A percentile compares a stretch with the other conserved stretches of the same genome.
Evolutionary conservation across 2,797 vertebrate species (phyloP).

Genomic region (Poecilia velifera): DNA sequence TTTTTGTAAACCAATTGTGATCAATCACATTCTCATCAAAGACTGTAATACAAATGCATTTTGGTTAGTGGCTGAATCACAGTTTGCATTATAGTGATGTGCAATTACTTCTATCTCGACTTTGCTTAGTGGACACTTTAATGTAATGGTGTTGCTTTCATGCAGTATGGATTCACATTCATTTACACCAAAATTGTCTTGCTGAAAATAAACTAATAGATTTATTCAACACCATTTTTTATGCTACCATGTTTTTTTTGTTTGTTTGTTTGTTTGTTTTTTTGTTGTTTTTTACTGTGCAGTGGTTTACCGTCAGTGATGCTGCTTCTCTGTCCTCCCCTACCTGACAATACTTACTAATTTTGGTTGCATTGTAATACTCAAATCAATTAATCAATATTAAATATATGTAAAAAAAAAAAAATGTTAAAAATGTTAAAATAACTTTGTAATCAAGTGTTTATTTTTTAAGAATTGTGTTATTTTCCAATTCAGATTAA

Average conservation of each 20-base stretch:
- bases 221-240: background rate
- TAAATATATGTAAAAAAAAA: background rate
- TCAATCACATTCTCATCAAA: background rate
- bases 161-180: background rate
- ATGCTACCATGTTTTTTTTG: background rate
- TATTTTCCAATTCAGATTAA: constrained; percentile 32
- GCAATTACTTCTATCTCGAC: background rate
- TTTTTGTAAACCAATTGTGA: background rate
- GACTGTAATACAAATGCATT: background rate
- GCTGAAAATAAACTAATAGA: background rate
- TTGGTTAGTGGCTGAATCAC: background rate
- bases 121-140: background rate
- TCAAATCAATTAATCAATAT: background rate
- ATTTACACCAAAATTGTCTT: background rate
- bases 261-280: too few species aligned
- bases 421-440: background rate
- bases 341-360: background rate
- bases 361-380: background rate
- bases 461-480: background rate
- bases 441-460: background rate
- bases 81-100: background rate
- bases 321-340: background rate
- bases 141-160: background rate
- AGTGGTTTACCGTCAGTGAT: background rate
- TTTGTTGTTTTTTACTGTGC: too few species aligned